Base-by-base conservation (phyloP, 2,888 invertebrate genomes). In the Eurytoma adleriae region DNA sequence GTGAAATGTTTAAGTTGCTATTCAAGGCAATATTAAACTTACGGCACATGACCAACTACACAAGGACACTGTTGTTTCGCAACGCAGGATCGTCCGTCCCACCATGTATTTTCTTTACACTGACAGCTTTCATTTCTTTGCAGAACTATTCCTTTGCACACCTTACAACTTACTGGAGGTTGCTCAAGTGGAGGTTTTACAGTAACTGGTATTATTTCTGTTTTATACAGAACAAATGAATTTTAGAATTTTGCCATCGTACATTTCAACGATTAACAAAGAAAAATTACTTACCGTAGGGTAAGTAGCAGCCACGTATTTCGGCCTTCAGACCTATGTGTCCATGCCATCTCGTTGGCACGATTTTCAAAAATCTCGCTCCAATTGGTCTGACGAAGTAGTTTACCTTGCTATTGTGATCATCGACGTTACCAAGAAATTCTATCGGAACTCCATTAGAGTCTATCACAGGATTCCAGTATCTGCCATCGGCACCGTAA, bases 41-140 rank as follows among this genome's bases (percentile, higher is more conserved):
- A 94, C 92, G 91, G 85, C 83, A 95, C 92, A 85, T 94, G 94
- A 24, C 94, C 94, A 80, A 94, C 93, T 62, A 95, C 91, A 88
- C 97, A 97, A 0, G 96, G 96, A 88, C 97, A 97, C 86, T 95
- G 93, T 82, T 94, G 93, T 78, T 94, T 92, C 0, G 93, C 87
- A 7, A 96, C 95, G 89, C 97, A 97, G 81, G 91, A 91, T 84
- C 92, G 92, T 13, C 97, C 97, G 91, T 96, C 94, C 93, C 95
- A 97, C 92, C 93, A 94, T 18, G 92, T 87, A 3, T 92, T 91
- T 72, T 90, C 84, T 59, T 90, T 87, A 86, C 95, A 94, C 69
- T 91, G 91, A 85, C 95, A 95, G 81, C 86, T 80, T 20, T 73
- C 90, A 14, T 91, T 90, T 1, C 90, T 84, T 68, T 90, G 83